Percentiles rank a stretch among this genome's conserved stretches.
Evolutionary conservation across 2,797 vertebrate genomes (phyloP).

Genomic region (Microhierax caerulescens): DNA sequence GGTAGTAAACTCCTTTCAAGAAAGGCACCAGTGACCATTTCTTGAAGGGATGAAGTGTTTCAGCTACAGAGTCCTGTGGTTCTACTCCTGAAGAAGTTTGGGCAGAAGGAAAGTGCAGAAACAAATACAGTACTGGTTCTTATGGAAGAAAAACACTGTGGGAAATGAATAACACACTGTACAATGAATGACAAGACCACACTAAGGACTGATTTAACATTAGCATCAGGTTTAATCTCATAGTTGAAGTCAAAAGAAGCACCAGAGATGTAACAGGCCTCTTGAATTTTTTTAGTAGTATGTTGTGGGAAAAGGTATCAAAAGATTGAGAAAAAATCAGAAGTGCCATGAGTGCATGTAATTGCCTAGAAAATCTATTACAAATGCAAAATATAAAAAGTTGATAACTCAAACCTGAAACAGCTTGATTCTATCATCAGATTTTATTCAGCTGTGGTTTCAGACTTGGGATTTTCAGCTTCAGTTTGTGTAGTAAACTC

Average conservation of each 20-base stretch:
- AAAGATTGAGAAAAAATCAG: not conserved
- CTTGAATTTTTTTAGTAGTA: not conserved
- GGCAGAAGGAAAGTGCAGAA: conserved; percentile 1
- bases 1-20: not conserved
- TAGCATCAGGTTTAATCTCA: not conserved
- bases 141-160: not conserved
- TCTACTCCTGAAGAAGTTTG: not conserved
- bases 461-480: not conserved
- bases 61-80: not conserved
- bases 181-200: not conserved
- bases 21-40: not conserved
- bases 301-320: not conserved
- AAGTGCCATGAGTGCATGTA: not conserved
- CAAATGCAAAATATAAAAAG: not conserved
- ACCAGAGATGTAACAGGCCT: not conserved
- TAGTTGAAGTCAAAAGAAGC: not conserved
- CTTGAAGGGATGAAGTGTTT: not conserved
- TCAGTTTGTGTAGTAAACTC: not conserved
- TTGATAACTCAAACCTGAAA: not conserved
- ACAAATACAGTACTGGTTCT: not conserved
- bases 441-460: not conserved
- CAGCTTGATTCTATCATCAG: not conserved
- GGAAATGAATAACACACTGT: not conserved
- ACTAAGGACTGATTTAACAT: not conserved
- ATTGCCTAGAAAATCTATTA: not conserved